Percentiles rank a stretch among this genome's conserved stretches.
phyloP scores from a whole-genome alignment of 2,888 invertebrate genomes.

The Acronicta leporina region DNA sequence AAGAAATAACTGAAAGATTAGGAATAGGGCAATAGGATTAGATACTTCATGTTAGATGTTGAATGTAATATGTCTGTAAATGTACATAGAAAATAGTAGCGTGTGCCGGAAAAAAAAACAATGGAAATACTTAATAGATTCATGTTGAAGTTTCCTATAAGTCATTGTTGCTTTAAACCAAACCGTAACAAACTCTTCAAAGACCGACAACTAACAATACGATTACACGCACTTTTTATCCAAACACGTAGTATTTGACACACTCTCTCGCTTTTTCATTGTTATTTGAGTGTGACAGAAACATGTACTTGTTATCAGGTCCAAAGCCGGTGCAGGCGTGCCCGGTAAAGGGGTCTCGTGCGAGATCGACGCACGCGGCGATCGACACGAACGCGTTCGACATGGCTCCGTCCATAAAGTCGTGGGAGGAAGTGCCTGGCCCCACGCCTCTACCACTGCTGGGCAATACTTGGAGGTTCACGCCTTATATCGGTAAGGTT shows the following conservation, averaged over 20 bases:
- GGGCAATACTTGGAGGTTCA: conserved; percentile 90
- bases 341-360: conserved; percentile 72
- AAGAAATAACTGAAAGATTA: no score
- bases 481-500: conserved; percentile 89
- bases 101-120: no score
- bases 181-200: neutral
- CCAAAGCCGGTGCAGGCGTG: conserved; percentile 61
- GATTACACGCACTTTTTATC: neutral
- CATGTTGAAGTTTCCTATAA: neutral
- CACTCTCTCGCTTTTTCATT: conserved; percentile 3
- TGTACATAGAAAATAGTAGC: no score
- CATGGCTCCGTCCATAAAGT: conserved; percentile 72
- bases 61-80: no score
- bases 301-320: conserved; percentile 46
- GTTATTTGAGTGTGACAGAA: conserved; percentile 1
- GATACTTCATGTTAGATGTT: no score
- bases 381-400: conserved; percentile 73
- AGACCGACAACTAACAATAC: neutral
- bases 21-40: no score
- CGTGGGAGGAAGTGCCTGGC: conserved; percentile 90
- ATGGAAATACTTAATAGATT: no score
- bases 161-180: neutral
- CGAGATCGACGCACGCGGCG: conserved; percentile 79
- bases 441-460: conserved; percentile 89
- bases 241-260: conserved; percentile 4